phyloP scores from a whole-genome alignment of 2,113 vertebrate species.

The Gymnogyps californianus region DNA sequence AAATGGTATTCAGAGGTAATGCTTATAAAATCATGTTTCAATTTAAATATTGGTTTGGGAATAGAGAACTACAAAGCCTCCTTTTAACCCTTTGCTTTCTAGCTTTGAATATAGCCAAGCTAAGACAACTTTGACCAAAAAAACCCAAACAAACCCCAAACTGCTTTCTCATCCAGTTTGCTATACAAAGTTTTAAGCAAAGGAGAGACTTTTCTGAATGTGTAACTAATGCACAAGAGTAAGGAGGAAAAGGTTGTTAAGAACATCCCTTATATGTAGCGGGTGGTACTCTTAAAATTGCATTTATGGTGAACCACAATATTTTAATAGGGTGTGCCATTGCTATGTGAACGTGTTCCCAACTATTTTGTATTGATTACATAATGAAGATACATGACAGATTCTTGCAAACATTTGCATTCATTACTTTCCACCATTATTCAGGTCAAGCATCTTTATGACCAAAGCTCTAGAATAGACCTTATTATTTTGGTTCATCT shows the following conservation, averaged over 20 bases:
- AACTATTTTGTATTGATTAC: conserved; percentile 10
- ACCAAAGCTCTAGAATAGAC: conserved; percentile 12
- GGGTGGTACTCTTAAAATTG: background rate
- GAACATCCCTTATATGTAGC: background rate
- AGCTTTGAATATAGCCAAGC: background rate
- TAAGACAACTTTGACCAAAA: background rate
- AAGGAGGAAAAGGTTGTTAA: background rate
- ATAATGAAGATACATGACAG: background rate
- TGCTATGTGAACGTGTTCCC: background rate
- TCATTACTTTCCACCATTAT: background rate
- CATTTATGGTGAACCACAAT: background rate
- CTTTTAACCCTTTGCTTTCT: background rate
- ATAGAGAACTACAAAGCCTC: background rate
- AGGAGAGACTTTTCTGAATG: background rate
- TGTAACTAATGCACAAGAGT: background rate
- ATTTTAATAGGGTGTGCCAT: background rate
- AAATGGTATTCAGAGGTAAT: background rate
- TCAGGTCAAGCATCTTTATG: conserved; percentile 35
- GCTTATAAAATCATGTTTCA: conserved; percentile 21
- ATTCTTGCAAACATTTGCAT: background rate
- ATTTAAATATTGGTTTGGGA: background rate
- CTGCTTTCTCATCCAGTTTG: background rate
- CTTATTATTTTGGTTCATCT: conserved; percentile 37
- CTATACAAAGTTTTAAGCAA: background rate
- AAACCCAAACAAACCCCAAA: background rate